Base-by-base conservation (phyloP, 1,140 invertebrate genomes). In the Papilio dardanus region DNA sequence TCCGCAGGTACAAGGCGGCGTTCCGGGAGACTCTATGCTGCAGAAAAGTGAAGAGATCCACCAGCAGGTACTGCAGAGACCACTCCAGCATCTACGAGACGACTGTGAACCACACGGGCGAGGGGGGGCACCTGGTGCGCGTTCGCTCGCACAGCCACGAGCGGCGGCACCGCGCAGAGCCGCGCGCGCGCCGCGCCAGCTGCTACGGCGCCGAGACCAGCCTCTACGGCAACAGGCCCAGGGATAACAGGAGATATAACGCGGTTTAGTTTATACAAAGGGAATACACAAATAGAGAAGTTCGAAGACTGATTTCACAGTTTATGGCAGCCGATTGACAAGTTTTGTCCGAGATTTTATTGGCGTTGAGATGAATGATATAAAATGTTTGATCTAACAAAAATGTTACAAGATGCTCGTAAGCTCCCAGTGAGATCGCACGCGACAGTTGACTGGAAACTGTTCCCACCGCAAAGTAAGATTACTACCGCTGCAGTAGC, bases 21-120 rank as follows among this genome's bases (percentile, higher is more conserved):
- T 98, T 98, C 81, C 95, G 95, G 74, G 95, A 96, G 83, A 96
- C 95, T 1, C 92, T 97, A 1, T 96, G 95, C 80, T 94, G 95
- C 76, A 90, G 88, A 46, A 85, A 89, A 3, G 92, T 89, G 21
- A 88, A 86, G 19, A 84, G 86, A 65, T 87, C 85, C 71, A 92
- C 90, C 50, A 94, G 92, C 74, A 93, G 91, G 24, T 94, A 94
- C 50, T 31, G 28, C 46, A 78, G 94, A 0, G 94, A 95, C 3
- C 94, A 95, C 31, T 95, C 94, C 16, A 95, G 95, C 87, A 91
- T 95, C 79, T 90, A 94, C 14, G 94, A 95, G 40, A 94, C 93
- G 1, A 94, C 91, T 7, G 87, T 94, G 7, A 92, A 92, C 54
- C 89, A 92, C 74, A 91, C 85, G 5, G 84, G 86, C 0, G 92